These are phyloP conservation scores for Zaprionus kolodkinae DNA, from an alignment of 1,140 invertebrate genomes.

Conservation along the genomic window DNA sequence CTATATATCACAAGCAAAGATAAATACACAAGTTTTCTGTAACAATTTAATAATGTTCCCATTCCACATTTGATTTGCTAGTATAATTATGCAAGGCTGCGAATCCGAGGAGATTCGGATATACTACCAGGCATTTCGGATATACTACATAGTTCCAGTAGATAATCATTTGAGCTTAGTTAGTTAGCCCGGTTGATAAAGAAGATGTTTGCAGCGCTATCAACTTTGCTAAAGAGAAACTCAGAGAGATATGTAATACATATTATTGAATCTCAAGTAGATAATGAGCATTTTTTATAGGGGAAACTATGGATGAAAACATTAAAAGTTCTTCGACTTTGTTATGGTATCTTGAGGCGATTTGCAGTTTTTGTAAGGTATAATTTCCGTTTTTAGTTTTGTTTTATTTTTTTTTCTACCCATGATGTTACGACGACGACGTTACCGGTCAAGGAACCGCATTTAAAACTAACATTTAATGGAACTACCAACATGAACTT, in stretches of 20 bases:
- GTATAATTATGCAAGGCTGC: conserved; percentile 49
- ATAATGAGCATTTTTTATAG: background rate
- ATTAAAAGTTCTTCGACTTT: background rate
- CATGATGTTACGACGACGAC: background rate
- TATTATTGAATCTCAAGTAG: background rate
- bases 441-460: background rate
- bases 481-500: conserved; percentile 19
- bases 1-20: conserved; percentile 8
- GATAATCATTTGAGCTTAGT: background rate
- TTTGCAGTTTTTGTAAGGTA: background rate
- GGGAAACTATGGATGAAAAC: background rate
- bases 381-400: background rate
- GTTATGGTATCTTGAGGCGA: background rate
- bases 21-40: conserved; percentile 13
- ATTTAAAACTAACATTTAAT: conserved; percentile 19
- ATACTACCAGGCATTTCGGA: background rate
- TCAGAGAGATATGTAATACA: background rate
- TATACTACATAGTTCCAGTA: background rate
- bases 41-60: conserved; percentile 12
- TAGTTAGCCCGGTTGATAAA: background rate
- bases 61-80: conserved; percentile 42
- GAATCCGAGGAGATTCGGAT: background rate
- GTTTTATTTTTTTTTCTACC: background rate
- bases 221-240: background rate
- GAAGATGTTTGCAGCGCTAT: background rate